phyloP scores from a whole-genome alignment of 2,797 vertebrate genomes.

The Anas bahamensis region DNA sequence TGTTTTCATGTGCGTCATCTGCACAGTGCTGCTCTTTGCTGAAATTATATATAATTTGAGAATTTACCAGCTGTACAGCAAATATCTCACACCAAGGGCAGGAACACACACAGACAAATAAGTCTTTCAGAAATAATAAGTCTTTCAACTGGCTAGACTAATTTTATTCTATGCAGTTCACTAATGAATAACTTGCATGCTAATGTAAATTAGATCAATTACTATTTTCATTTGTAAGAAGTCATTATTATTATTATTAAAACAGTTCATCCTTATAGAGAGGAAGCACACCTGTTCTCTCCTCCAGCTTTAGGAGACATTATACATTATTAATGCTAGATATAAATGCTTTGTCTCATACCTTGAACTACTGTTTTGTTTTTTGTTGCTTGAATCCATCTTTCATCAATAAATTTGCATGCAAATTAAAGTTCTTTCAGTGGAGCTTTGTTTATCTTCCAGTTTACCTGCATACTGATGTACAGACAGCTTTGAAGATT shows the following conservation, averaged over 20 bases:
- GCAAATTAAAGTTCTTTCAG: slow-evolving; percentile 53
- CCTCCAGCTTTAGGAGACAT: neutral
- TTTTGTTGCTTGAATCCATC: neutral
- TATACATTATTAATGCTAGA: neutral
- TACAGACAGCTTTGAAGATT: slow-evolving; percentile 19
- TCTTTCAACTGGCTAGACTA: slow-evolving; percentile 12
- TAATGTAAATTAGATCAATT: slow-evolving; percentile 63
- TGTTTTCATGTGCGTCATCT: neutral
- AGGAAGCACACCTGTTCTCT: neutral
- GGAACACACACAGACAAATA: slow-evolving; percentile 6
- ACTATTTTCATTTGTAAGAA: slow-evolving; percentile 41
- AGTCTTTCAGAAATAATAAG: neutral
- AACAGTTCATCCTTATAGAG: slow-evolving; percentile 13
- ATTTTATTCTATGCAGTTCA: slow-evolving; percentile 31
- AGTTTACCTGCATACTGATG: slow-evolving; percentile 10
- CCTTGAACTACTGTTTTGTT: neutral
- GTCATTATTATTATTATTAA: slow-evolving; percentile 61
- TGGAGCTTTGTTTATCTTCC: slow-evolving; percentile 4
- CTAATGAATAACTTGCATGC: slow-evolving; percentile 65
- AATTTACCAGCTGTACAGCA: neutral
- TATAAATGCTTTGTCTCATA: slow-evolving; percentile 14
- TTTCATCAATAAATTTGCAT: slow-evolving; percentile 48
- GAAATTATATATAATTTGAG: slow-evolving; percentile 1
- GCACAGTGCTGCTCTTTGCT: neutral
- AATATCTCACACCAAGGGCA: neutral